Evolutionary conservation across 2,797 vertebrate species (phyloP), one percentile per base, ranked within the genome.

Genomic region (Pelobates cultripes): DNA sequence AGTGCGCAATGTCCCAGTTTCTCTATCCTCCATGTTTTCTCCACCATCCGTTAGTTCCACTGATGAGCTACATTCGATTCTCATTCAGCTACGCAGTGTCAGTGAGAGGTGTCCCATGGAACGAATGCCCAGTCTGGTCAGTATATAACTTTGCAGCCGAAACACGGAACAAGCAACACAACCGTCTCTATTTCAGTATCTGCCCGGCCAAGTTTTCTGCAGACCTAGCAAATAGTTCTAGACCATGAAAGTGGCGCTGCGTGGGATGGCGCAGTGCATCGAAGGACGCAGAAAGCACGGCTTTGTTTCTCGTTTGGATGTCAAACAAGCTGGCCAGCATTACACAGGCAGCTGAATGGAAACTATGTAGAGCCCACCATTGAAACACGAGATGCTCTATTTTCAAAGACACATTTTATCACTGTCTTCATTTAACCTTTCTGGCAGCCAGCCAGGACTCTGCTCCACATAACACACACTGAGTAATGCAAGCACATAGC

Each of bases 281-380:
- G 4, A 28, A 28, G 15, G 10, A 15, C n/a, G 57, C 43, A n/a
- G 57, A 72, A 13, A 43, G 7, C 43, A 7, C 7, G 42, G 14
- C 14, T 55, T 77, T 77, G 75, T 69, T 55, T 15, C 45, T 9
- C 1, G 1, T 5, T 9, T 60, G 51, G 71, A 28, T 60, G 57
- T n/a, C 7, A 10, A 73, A 53, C 13, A 10, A 13, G 10, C 14
- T 43, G 72, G 13, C 70, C 70, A 41, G 40, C 17, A 57, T 60
- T 73, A 60, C 72, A 57, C 44, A 42, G 71, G 71, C 47, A 73
- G 12, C 10, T 57, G 71, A 73, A 7, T 10, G 71, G 28, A n/a
- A 51, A 17, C 6, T 10, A 8, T 9, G 68, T 13, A 70, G 5
- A 70, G 9, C 12, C 42, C 6, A n/a, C 57, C 4, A 4, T 14